A percentile compares a stretch with the other conserved stretches of the same genome.
Conservation (phyloP, 2,888 invertebrate species). For the Strigamia transsilvanica region DNA sequence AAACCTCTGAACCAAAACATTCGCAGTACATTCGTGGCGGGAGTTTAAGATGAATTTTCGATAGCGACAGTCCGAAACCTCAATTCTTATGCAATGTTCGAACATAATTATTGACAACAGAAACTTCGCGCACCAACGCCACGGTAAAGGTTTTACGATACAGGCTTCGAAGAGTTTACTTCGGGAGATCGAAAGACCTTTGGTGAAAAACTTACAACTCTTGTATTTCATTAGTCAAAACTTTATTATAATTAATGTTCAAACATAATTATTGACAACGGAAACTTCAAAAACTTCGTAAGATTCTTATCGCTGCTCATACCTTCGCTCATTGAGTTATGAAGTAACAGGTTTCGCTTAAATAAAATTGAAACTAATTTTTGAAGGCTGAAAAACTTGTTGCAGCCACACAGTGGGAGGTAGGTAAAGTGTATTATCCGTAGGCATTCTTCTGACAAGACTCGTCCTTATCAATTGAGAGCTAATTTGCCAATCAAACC, state of each 20-base stretch:
- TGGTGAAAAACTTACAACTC: too few species aligned
- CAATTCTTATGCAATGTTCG: neutral
- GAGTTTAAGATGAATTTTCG: neutral
- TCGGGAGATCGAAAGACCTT: too few species aligned
- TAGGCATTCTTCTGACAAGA: conserved; percentile 29
- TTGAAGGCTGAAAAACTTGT: conserved; percentile 44
- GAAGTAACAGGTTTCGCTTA: conserved; percentile 4
- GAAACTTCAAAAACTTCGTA: too few species aligned
- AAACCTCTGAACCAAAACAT: neutral
- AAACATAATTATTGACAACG: too few species aligned
- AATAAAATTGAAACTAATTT: conserved; percentile 7
- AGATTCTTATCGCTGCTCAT: too few species aligned
- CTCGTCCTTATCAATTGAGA: conserved; percentile 23
- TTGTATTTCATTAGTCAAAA: too few species aligned
- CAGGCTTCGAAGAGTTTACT: too few species aligned
- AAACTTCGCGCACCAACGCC: too few species aligned
- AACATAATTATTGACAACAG: too few species aligned
- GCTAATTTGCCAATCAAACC: conserved; percentile 33
- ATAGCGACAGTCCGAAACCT: too few species aligned
- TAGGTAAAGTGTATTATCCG: conserved; percentile 23
- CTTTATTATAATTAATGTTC: too few species aligned
- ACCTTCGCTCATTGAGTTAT: neutral
- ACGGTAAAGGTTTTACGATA: too few species aligned
- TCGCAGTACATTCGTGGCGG: neutral
- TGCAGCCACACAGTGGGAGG: conserved; percentile 35